Conservation (phyloP, 35 echinoderm and acorn worm species). For the Chiridota heheva region DNA sequence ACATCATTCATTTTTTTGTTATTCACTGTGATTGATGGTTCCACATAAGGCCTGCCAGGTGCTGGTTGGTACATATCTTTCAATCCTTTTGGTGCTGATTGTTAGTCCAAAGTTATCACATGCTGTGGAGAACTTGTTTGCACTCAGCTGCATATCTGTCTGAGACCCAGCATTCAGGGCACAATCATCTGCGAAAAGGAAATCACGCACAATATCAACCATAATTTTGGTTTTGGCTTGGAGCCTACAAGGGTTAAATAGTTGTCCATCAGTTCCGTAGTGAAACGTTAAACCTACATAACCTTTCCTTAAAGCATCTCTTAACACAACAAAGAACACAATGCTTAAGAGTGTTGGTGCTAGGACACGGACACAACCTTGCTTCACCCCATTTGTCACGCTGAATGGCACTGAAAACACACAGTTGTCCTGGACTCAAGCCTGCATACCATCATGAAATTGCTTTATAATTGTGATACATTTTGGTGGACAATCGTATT, state of each 20-base stretch:
- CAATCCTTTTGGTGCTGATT: too few species aligned
- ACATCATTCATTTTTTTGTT: too few species aligned
- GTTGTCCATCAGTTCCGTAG: constrained; percentile 1
- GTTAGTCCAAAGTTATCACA: too few species aligned
- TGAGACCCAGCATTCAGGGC: too few species aligned
- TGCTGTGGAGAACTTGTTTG: too few species aligned
- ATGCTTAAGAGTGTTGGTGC: too few species aligned
- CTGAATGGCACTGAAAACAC: neutral
- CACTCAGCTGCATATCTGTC: too few species aligned
- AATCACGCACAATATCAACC: neutral
- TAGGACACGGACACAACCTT: too few species aligned
- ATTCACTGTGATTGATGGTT: too few species aligned
- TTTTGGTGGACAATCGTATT: neutral
- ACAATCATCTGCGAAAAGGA: constrained; percentile 30
- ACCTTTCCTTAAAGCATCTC: constrained; percentile 4
- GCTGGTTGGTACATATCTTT: too few species aligned
- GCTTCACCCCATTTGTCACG: neutral
- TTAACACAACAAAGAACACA: too few species aligned
- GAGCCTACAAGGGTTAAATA: constrained; percentile 19
- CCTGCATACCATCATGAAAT: constrained; percentile 16
- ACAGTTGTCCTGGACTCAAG: neutral
- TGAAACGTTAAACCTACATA: neutral
- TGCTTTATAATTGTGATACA: neutral
- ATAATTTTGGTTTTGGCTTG: constrained; percentile 21
- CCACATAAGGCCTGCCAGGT: too few species aligned